Conservation (phyloP, 1,140 invertebrate species). For the Panagrolaimus sp. region DNA sequence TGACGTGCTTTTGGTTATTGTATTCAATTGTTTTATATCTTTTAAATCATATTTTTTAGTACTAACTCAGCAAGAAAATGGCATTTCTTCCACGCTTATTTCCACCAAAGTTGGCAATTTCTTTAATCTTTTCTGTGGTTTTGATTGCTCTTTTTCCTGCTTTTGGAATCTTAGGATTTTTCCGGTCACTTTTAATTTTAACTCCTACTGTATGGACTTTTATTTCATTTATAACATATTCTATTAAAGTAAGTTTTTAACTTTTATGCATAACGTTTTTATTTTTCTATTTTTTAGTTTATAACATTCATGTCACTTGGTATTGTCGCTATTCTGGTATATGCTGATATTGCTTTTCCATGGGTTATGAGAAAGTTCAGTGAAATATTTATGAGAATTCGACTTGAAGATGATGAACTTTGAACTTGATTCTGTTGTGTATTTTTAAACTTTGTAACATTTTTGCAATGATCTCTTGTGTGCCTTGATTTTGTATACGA, state of each 20-base stretch:
- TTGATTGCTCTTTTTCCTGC: not conserved
- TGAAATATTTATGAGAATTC: conserved; percentile 4
- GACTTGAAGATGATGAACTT: not conserved
- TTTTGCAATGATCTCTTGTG: no score
- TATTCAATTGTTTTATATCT: no score
- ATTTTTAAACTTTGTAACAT: no score
- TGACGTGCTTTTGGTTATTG: no score
- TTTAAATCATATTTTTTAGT: no score
- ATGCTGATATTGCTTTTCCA: conserved; percentile 8
- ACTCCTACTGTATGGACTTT: conserved; percentile 7
- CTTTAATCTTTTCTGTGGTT: conserved; percentile 1
- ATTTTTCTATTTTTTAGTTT: conserved; percentile 15
- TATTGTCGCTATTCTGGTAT: conserved; percentile 3
- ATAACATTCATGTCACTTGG: not conserved
- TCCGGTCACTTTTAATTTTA: not conserved
- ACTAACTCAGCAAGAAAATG: not conserved
- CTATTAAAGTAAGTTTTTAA: conserved; percentile 8
- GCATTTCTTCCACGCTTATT: not conserved
- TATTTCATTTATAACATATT: not conserved
- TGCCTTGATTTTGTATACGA: no score
- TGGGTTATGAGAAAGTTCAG: conserved; percentile 14
- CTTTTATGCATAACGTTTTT: not conserved
- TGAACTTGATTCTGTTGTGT: no score
- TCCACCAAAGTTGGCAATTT: not conserved
- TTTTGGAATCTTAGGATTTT: conserved; percentile 8